These are phyloP conservation scores for Otus scops DNA, from an alignment of 2,797 vertebrate species.

Conservation along the genomic window DNA sequence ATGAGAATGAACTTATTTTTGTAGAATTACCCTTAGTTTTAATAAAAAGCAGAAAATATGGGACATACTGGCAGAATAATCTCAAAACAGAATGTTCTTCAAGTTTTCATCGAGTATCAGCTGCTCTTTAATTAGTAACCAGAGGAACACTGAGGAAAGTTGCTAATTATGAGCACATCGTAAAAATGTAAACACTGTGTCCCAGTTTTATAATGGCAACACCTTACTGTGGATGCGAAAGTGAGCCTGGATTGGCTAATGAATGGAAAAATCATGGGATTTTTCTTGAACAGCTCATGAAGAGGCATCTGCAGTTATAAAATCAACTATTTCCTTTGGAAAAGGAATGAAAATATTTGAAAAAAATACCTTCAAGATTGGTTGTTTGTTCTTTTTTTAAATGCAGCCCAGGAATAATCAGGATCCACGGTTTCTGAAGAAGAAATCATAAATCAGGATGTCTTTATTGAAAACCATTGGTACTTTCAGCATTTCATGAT, in stretches of 20 bases:
- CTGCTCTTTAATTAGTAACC: constrained; percentile 23
- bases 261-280: constrained; percentile 47
- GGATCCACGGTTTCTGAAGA: not conserved
- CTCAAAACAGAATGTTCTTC: constrained; percentile 20
- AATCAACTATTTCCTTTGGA: constrained; percentile 61
- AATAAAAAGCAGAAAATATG: not conserved
- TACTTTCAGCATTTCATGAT: constrained; percentile 17
- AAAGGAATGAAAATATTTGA: constrained; percentile 24
- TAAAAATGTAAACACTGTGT: constrained; percentile 7
- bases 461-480: not conserved
- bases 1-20: not conserved
- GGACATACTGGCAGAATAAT: not conserved
- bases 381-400: not conserved
- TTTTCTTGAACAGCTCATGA: constrained; percentile 24
- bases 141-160: not conserved
- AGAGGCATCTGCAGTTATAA: constrained; percentile 52
- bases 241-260: not conserved
- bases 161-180: not conserved
- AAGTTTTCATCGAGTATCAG: not conserved
- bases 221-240: constrained; percentile 15
- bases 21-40: not conserved
- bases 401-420: constrained; percentile 3
- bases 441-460: not conserved
- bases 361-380: constrained; percentile 12
- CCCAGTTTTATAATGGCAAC: not conserved